Evolutionary conservation across 2,888 invertebrate genomes (phyloP).

Genomic region (Agrochola litura): DNA sequence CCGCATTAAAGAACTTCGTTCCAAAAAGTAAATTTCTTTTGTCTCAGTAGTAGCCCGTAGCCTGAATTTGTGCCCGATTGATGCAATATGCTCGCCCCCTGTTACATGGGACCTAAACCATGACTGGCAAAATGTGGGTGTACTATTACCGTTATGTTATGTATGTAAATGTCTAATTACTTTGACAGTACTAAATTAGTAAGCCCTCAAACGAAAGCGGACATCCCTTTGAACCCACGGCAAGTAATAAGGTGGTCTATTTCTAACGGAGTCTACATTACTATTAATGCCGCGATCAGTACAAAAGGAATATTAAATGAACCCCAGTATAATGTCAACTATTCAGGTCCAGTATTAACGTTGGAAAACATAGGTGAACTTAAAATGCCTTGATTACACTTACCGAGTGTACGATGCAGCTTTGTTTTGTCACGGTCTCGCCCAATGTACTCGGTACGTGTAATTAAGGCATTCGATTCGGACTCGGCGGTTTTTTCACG

Average conservation of each 20-base stretch:
- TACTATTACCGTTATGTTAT: too few species aligned
- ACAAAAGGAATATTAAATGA: slow-evolving; percentile 54
- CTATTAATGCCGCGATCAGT: slow-evolving; percentile 8
- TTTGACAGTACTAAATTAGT: background rate
- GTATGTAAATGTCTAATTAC: background rate
- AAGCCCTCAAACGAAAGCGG: background rate
- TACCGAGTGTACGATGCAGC: background rate
- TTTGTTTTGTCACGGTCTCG: background rate
- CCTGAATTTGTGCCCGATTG: too few species aligned
- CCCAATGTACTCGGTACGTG: background rate
- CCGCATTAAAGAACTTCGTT: too few species aligned
- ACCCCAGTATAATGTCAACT: background rate
- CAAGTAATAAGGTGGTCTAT: background rate
- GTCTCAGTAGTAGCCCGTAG: too few species aligned
- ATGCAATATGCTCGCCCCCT: too few species aligned
- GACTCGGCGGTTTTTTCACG: background rate
- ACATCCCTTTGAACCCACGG: background rate
- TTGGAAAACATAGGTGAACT: background rate
- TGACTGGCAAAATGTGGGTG: too few species aligned
- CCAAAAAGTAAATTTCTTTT: too few species aligned
- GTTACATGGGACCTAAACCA: too few species aligned
- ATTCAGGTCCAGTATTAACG: background rate
- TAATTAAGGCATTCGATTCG: background rate
- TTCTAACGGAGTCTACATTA: background rate
- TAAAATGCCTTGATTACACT: background rate